phyloP scores from a whole-genome alignment of 2,797 vertebrate genomes.

The Acrossocheilus wenchowensis region DNA sequence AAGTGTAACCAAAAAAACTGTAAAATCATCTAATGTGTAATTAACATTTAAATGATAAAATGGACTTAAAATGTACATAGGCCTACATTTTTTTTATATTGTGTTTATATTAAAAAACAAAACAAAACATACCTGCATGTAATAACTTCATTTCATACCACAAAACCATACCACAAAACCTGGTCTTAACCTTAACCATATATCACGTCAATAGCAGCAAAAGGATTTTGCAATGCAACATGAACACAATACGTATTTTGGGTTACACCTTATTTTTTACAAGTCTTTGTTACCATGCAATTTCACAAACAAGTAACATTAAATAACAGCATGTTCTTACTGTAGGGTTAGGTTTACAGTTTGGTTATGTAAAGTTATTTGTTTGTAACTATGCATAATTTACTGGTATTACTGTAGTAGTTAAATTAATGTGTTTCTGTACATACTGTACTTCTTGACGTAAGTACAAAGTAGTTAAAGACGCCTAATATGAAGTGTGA shows the following conservation, averaged over 20 bases:
- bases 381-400: no score
- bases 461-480: neutral
- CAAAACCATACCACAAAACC: neutral
- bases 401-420: neutral
- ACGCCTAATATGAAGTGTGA: neutral
- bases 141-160: neutral
- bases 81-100: neutral
- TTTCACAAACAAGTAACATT: neutral
- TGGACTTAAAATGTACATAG: neutral
- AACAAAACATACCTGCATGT: neutral
- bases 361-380: neutral
- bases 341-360: neutral
- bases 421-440: neutral
- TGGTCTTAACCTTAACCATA: neutral
- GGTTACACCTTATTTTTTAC: neutral
- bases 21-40: neutral
- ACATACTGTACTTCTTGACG: neutral
- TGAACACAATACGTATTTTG: neutral
- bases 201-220: neutral
- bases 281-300: neutral
- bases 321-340: neutral
- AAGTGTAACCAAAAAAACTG: neutral
- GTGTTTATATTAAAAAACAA: neutral
- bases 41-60: neutral
- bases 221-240: neutral